These are phyloP conservation scores for Dysmachus trigonus DNA, from an alignment of 2,888 invertebrate genomes.

Conservation along the genomic window DNA sequence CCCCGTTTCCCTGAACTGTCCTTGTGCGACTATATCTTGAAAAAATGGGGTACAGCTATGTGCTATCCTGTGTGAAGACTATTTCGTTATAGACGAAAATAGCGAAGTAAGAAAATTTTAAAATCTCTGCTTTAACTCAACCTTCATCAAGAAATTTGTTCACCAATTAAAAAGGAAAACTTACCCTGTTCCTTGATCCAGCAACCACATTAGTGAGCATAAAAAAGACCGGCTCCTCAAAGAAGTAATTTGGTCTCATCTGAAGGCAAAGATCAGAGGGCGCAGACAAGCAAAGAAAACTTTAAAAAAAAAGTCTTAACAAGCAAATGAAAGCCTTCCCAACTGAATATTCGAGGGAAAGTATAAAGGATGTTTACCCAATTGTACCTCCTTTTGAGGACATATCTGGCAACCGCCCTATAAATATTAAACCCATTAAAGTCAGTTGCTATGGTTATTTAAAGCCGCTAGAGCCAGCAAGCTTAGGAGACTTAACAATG, in stretches of 20 bases:
- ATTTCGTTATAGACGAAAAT: neutral
- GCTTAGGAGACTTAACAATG: neutral
- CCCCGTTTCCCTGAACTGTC: too few relatives aligned
- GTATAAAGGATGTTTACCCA: constrained; percentile 1
- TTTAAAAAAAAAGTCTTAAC: neutral
- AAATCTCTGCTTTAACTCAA: neutral
- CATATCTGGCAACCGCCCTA: neutral
- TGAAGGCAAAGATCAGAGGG: neutral
- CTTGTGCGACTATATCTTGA: too few relatives aligned
- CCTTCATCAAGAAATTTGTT: neutral
- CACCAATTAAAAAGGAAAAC: neutral
- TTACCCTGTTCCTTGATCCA: neutral
- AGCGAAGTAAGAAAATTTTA: neutral
- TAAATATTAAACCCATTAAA: constrained; percentile 21
- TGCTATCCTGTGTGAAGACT: neutral
- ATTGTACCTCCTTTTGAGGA: neutral
- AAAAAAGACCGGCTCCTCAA: neutral
- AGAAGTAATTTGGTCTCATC: neutral
- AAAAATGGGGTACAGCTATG: too few relatives aligned
- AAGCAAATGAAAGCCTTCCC: constrained; percentile 2
- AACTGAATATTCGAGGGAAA: neutral
- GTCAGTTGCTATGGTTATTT: neutral
- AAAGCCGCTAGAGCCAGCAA: neutral
- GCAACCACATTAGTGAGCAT: neutral
- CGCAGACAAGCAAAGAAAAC: neutral